Conservation (phyloP, 2,113 vertebrate species). For the Neogobius melanostomus region DNA sequence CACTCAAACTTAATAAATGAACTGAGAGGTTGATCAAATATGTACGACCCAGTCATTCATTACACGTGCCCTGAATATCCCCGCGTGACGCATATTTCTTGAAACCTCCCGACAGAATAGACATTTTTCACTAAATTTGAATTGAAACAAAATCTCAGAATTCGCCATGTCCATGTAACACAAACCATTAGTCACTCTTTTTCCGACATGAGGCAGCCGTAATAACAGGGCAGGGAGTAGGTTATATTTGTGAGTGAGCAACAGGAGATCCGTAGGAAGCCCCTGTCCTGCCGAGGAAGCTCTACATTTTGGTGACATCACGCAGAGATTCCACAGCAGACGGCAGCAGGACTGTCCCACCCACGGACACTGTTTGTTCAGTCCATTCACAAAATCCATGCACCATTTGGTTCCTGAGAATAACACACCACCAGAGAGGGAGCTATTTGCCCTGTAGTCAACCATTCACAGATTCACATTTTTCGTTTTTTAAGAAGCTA, state of each 20-base stretch:
- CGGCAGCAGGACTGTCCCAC: slow-evolving; percentile 19
- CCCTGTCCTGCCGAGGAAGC: slow-evolving; percentile 5
- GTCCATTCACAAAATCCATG: slow-evolving; percentile 1
- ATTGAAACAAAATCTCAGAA: neutral
- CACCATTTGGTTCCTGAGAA: slow-evolving; percentile 9
- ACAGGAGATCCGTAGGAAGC: slow-evolving; percentile 44
- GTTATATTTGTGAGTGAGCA: slow-evolving; percentile 30
- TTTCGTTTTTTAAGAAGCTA: neutral
- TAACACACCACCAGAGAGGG: neutral
- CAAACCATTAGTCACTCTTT: neutral
- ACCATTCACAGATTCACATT: neutral
- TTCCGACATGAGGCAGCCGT: slow-evolving; percentile 6
- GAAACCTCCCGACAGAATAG: neutral
- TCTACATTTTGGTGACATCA: slow-evolving; percentile 35
- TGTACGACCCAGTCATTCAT: neutral
- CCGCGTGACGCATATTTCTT: neutral
- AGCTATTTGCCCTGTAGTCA: neutral
- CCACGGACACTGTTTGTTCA: slow-evolving; percentile 15
- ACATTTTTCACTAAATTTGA: neutral
- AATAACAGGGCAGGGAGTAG: neutral
- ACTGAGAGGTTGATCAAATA: neutral
- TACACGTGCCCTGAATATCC: neutral
- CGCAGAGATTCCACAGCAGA: slow-evolving; percentile 38
- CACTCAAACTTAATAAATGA: no score
- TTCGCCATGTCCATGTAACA: neutral